Evolutionary conservation across 1,140 invertebrate genomes (phyloP), one percentile per base, ranked within the genome.

Genomic region (Papilio polytes): DNA sequence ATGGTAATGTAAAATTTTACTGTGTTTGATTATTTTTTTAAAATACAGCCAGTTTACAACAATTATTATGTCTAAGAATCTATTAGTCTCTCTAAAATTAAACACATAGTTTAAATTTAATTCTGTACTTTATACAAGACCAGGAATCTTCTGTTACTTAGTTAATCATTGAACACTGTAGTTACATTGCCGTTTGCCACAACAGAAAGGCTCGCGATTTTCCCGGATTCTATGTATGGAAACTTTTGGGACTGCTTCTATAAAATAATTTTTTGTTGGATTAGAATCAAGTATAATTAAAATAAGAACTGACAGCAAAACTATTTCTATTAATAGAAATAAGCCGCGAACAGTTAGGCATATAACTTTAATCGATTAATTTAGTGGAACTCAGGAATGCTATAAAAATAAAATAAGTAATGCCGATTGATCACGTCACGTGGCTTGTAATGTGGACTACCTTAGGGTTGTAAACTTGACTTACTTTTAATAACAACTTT

Each of bases 371-470:
- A 31, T 70, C 13, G 12, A 70, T 70, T 70, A 31, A 15, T 36
- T 70, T 31, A 66, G 13, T 31, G 36, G 13, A 66, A 13, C 63
- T 66, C 31, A 6, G 63, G 26, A 31, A 66, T 66, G 63, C 26
- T 31, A 70, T 36, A 31, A 70, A 70, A 63, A 63, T 59, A 59
- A 22, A 59, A 59, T 53, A 56, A 56, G 53, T 56, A 59, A 22
- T 59, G 22, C 31, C 59, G 59, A 13, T 2, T 59, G 7, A 26
- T 63, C 63, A 31, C 20, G 26, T 70, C 63, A 70, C 26, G 26
- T 70, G 63, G 63, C 22, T 70, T 36, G 7, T 70, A 70, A 70
- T 70, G 63, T 31, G 26, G 63, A 31, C 26, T 31, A 31, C 13
- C 1, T 8, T 36, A 70, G 63, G 63, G 63, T 70, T 70, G 63